Conservation (phyloP, 2,888 invertebrate species). For the Oscheius myriophilus region DNA sequence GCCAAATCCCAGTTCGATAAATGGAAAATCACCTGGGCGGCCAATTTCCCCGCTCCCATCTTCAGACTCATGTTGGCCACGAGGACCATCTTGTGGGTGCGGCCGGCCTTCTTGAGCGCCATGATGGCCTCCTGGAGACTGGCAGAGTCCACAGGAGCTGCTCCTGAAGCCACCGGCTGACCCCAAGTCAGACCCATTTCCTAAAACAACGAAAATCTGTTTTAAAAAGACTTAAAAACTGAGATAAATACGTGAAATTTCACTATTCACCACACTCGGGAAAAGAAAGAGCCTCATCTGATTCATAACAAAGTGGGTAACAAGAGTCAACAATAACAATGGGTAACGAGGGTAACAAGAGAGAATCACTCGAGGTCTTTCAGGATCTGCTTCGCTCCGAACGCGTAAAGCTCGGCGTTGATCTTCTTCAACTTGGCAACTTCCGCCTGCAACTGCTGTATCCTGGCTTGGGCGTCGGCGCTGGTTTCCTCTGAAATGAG, state of each 20-base stretch:
- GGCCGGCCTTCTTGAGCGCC: slow-evolving; percentile 4
- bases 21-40: too few relatives aligned
- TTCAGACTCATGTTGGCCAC: slow-evolving; percentile 77
- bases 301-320: too few relatives aligned
- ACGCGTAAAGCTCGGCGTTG: slow-evolving; percentile 51
- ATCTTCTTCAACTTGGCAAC: slow-evolving; percentile 40
- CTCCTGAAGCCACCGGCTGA: not conserved
- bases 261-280: not conserved
- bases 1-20: too few relatives aligned
- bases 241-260: not conserved
- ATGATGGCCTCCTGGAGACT: not conserved
- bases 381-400: slow-evolving; percentile 45
- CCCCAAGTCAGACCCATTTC: slow-evolving; percentile 15
- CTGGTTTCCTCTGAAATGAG: too few relatives aligned
- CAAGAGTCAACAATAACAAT: slow-evolving; percentile 9
- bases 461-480: too few relatives aligned
- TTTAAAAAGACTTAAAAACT: not conserved
- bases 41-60: slow-evolving; percentile 78
- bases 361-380: not conserved
- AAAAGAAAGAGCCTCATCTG: not conserved
- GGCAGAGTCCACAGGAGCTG: too few relatives aligned
- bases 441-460: slow-evolving; percentile 38
- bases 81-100: slow-evolving; percentile 78
- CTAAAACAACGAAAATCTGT: not conserved
- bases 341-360: not conserved